Percentiles rank a stretch among this genome's conserved stretches.
These are phyloP conservation scores for Thymelicus acteon DNA, from an alignment of 2,888 invertebrate genomes.

Conservation along the genomic window DNA sequence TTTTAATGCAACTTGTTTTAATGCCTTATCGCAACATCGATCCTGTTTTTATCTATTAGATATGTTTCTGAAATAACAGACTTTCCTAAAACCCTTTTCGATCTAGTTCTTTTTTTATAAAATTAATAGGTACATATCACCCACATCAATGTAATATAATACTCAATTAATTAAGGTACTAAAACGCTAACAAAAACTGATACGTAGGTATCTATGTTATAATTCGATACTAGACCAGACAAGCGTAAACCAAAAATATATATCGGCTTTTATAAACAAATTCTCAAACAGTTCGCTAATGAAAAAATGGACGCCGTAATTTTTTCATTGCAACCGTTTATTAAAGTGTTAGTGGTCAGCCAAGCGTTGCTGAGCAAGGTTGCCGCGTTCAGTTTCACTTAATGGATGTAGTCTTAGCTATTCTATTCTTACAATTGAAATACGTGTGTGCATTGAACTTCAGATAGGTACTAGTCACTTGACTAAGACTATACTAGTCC, in stretches of 20 bases:
- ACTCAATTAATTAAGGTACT: conserved; percentile 8
- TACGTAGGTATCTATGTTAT: conserved; percentile 14
- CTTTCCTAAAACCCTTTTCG: too few species aligned
- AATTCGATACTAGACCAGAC: conserved; percentile 4
- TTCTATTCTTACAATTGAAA: conserved; percentile 24
- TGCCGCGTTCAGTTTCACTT: conserved; percentile 54
- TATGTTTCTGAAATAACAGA: too few species aligned
- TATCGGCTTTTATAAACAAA: conserved; percentile 10
- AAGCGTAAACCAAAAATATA: conserved; percentile 20
- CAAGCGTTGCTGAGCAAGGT: conserved; percentile 65
- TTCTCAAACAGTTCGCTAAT: conserved; percentile 23
- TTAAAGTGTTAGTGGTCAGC: conserved; percentile 54
- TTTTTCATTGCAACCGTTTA: conserved; percentile 43
- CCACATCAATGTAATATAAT: too few species aligned
- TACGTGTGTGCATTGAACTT: conserved; percentile 9
- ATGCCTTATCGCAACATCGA: too few species aligned
- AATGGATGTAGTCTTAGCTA: conserved; percentile 31
- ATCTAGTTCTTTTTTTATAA: too few species aligned
- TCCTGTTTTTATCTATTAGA: too few species aligned
- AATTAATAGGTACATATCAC: too few species aligned
- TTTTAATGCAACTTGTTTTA: too few species aligned
- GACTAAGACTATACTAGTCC: too few species aligned
- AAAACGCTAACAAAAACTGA: conserved; percentile 3
- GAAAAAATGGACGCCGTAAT: conserved; percentile 30
- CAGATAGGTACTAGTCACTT: neutral